Percentiles rank a stretch among this genome's conserved stretches.
Conservation (phyloP, 2,888 invertebrate genomes). For the Erebia palarica region DNA sequence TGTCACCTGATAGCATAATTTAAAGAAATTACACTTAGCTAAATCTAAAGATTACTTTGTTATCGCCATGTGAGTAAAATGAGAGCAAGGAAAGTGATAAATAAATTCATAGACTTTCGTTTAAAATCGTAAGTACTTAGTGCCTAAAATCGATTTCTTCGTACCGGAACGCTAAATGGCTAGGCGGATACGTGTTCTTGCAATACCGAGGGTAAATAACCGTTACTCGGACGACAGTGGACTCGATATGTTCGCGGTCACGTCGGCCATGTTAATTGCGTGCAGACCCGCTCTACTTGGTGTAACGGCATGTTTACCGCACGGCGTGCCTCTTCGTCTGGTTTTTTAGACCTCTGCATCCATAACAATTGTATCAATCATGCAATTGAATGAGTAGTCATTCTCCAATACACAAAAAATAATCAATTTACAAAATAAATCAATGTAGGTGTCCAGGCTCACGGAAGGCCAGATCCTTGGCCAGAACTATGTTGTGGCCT, state of each 20-base stretch:
- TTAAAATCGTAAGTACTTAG: background rate
- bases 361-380: constrained; percentile 25
- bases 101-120: background rate
- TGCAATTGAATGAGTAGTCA: background rate
- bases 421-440: no score
- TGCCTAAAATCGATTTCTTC: background rate
- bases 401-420: no score
- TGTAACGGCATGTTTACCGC: constrained; percentile 55
- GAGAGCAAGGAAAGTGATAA: no score
- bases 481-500: no score
- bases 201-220: constrained; percentile 27
- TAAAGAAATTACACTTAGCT: no score
- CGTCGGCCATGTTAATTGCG: constrained; percentile 57
- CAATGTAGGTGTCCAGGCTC: no score
- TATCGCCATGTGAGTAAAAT: no score
- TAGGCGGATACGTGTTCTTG: constrained; percentile 12
- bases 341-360: constrained; percentile 53
- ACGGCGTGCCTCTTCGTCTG: constrained; percentile 45
- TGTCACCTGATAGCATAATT: no score
- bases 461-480: no score
- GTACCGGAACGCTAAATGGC: background rate
- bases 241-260: constrained; percentile 44
- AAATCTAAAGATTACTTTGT: no score
- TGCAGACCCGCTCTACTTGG: constrained; percentile 68
- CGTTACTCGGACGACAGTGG: constrained; percentile 37